Evolutionary conservation across 1,140 invertebrate species (phyloP).

Genomic region (Drosophila dunni): DNA sequence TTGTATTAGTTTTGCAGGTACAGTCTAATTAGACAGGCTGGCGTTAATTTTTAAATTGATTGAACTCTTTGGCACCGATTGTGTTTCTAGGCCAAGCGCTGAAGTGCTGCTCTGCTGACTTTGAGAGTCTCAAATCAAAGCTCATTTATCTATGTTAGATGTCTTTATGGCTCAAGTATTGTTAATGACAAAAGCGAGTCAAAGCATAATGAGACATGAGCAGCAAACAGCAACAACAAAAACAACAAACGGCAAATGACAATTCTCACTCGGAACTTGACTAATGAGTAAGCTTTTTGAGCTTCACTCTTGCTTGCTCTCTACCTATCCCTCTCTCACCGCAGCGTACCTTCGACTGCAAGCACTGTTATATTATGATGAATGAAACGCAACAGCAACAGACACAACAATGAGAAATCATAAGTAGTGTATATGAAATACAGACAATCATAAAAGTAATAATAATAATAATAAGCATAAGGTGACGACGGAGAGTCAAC

Average conservation of each 20-base stretch:
- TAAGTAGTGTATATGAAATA: conserved; percentile 63
- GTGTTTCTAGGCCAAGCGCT: conserved; percentile 76
- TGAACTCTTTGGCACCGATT: conserved; percentile 56
- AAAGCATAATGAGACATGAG: conserved; percentile 77
- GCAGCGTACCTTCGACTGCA: conserved; percentile 8
- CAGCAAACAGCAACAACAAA: conserved; percentile 32
- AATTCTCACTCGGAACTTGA: conserved; percentile 39
- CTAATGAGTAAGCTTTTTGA: conserved; percentile 71
- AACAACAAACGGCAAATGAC: conserved; percentile 3
- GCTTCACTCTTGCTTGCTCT: conserved; percentile 66
- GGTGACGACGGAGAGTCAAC: conserved; percentile 68
- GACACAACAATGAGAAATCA: conserved; percentile 73
- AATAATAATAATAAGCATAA: conserved; percentile 82
- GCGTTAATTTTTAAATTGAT: conserved; percentile 67
- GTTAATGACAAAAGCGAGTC: conserved; percentile 64
- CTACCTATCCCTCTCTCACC: not conserved
- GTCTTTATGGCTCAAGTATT: conserved; percentile 50
- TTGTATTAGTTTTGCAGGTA: conserved; percentile 48
- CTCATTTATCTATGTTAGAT: conserved; percentile 33
- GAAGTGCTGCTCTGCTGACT: conserved; percentile 42
- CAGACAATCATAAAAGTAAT: conserved; percentile 72
- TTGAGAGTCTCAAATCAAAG: conserved; percentile 13
- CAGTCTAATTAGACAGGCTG: conserved; percentile 70
- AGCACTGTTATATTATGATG: conserved; percentile 65
- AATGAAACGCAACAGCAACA: conserved; percentile 67